Conservation (phyloP, 2,797 vertebrate species). For the Clarias laeviceps region DNA sequence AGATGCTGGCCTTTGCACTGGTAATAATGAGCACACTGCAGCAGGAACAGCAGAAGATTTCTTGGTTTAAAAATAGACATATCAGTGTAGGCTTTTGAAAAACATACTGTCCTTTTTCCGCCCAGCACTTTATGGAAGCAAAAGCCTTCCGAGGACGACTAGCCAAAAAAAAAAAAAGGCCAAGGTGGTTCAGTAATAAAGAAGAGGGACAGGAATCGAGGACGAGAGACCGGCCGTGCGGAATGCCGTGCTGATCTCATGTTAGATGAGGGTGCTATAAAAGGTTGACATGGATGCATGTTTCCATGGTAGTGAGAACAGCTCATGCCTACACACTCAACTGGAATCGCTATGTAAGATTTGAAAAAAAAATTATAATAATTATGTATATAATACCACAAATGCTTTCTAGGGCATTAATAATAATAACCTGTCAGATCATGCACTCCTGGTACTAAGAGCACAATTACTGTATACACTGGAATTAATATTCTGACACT, state of each 20-base stretch:
- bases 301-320: constrained; percentile 52
- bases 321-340: constrained; percentile 12
- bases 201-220: not conserved
- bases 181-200: not conserved
- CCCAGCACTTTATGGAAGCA: constrained; percentile 17
- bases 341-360: not conserved
- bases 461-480: not conserved
- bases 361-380: not conserved
- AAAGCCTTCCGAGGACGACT: not conserved
- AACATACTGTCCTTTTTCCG: not conserved
- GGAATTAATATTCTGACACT: constrained; percentile 1
- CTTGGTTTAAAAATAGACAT: constrained; percentile 15
- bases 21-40: constrained; percentile 19
- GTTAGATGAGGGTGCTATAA: constrained; percentile 33
- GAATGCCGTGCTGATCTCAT: constrained; percentile 7
- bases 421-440: constrained; percentile 8
- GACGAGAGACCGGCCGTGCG: not conserved
- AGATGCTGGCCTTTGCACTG: not conserved
- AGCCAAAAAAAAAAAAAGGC: not conserved
- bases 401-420: not conserved
- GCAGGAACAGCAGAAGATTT: constrained; percentile 1
- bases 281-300: constrained; percentile 39
- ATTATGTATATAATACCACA: not conserved
- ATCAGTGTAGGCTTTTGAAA: constrained; percentile 31
- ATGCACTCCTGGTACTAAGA: not conserved